Base-by-base conservation (phyloP, 2,888 invertebrate species). In the Holacanthella duospinosa region DNA sequence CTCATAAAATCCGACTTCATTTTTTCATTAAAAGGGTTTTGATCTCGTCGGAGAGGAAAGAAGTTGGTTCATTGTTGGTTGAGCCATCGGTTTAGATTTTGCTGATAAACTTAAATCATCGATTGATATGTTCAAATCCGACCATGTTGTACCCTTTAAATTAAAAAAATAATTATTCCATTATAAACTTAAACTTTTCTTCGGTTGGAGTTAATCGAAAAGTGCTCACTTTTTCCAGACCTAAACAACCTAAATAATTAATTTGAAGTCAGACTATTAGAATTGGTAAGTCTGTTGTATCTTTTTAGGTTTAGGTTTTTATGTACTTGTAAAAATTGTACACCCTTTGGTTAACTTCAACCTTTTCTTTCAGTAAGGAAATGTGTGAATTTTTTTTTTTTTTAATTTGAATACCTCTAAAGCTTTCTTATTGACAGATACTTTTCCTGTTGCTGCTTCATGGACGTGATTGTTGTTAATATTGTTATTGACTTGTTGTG, bases 61-160 rank as follows among this genome's bases (percentile, higher is more conserved):
- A 4, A 57, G 29, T 57, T 57, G 57, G 29, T 57, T 57, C 29
- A 57, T 57, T 29, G 57, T 6, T 21, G 59, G 59, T 21, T 59
- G 43, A 9, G 48, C 36, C 29, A 16, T 43, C 2, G 44, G 2
- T 19, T 44, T 48, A 3, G 24, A 26, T 48, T 43, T 43, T 21
- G 3, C 59, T 21, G 43, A 36, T 19, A 59, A 25, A 56, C 68
- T 73, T 27, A 73, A 64, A 63, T 70, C 70, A 62, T 70, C 69
- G 19, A 71, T 61, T 56, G 68, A 68, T 59, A 73, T 66, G 43
- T 71, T 71, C 59, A 73, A 66, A 59, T 71, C 73, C 55, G 68
- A 68, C 73, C 73, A 73, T 4, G 73, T 73, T 43, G 73, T 73
- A 61, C 73, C 73, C 71, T 73, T 48, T 59, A 63, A 60, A 19